Evolutionary conservation across 1,140 invertebrate species (phyloP).

Genomic region (Pseudomyrmex flavicornis): DNA sequence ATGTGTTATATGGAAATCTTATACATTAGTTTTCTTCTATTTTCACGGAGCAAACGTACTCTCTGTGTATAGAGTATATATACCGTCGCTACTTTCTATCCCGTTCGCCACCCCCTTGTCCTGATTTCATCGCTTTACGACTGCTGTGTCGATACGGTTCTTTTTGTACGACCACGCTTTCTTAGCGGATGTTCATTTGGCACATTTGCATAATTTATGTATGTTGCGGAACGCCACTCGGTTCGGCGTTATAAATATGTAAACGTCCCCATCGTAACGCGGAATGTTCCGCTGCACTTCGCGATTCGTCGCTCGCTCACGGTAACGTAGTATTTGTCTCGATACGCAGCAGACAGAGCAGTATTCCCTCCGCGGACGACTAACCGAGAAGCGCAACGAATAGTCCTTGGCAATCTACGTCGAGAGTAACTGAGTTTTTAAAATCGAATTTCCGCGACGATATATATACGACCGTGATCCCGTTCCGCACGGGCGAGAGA

Average conservation of each 20-base stretch:
- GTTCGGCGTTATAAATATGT: slow-evolving; percentile 61
- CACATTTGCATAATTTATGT: slow-evolving; percentile 60
- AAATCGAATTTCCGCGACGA: slow-evolving; percentile 60
- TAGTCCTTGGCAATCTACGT: slow-evolving; percentile 60
- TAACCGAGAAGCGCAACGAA: slow-evolving; percentile 61
- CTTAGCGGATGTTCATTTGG: slow-evolving; percentile 57
- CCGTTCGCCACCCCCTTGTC: slow-evolving; percentile 7
- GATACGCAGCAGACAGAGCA: slow-evolving; percentile 44
- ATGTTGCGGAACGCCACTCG: slow-evolving; percentile 54
- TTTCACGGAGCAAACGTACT: not conserved
- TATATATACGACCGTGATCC: slow-evolving; percentile 48
- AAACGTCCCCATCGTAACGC: slow-evolving; percentile 57
- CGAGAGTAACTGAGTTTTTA: slow-evolving; percentile 61
- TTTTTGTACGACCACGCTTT: slow-evolving; percentile 33
- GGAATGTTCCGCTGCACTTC: slow-evolving; percentile 55
- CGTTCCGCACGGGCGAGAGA: slow-evolving; percentile 49
- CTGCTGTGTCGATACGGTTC: not conserved
- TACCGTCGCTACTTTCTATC: not conserved
- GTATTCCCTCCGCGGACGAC: slow-evolving; percentile 56
- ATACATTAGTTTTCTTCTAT: not conserved
- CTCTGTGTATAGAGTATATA: too few relatives aligned
- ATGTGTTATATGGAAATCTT: not conserved
- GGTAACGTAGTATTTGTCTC: slow-evolving; percentile 55
- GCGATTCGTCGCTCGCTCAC: slow-evolving; percentile 56
- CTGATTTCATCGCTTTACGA: slow-evolving; percentile 46